Base-by-base conservation (phyloP, 64 coral and sea anemone species). In the Montipora efflorescens region DNA sequence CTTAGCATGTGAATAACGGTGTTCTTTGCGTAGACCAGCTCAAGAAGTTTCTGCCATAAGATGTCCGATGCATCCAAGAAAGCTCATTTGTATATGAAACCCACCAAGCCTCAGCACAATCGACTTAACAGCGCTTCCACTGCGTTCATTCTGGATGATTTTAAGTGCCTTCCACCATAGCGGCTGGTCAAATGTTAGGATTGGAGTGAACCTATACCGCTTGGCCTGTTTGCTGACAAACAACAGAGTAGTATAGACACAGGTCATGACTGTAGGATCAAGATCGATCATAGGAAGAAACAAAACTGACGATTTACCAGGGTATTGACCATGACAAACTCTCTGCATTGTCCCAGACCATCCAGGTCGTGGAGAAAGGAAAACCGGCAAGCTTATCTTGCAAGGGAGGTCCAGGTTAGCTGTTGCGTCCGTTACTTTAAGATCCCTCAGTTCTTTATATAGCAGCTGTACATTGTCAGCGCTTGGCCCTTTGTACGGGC, bases 41-140 rank as follows among this genome's bases (percentile, higher is more conserved):
- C 91, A 28, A 93, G 84, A 93, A 69, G n/a, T 21, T 93, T 28
- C 81, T 75, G 91, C 91, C 91, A 93, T 80, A 9, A 93, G 36
- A 93, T 87, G 82, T 13, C 91, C 73, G 57, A 93, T 79, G 48
- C 83, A 78, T 51, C 91, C 82, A 93, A 68, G 82, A 79, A 78
- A 93, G 76, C 91, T 25, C 82, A 87, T 89, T 11, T 90, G 55
- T 67, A 86, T 23, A 86, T 86, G 82, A 20, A 86, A 62, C 64
- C 20, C 59, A 28, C 82, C 82, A 28, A 86, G 59, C 23, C 82
- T 62, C 47, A 86, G 66, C 23, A 86, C 55, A 67, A 86, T 13
- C 25, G 57, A 22, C 18, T 44, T 64, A 18, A 71, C 0, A 23
- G 2, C 82, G 19, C 82, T 86, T 25, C 47, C 82, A 66, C 47